Conservation (phyloP, 2,113 vertebrate species). For the Ursus arctos region DNA sequence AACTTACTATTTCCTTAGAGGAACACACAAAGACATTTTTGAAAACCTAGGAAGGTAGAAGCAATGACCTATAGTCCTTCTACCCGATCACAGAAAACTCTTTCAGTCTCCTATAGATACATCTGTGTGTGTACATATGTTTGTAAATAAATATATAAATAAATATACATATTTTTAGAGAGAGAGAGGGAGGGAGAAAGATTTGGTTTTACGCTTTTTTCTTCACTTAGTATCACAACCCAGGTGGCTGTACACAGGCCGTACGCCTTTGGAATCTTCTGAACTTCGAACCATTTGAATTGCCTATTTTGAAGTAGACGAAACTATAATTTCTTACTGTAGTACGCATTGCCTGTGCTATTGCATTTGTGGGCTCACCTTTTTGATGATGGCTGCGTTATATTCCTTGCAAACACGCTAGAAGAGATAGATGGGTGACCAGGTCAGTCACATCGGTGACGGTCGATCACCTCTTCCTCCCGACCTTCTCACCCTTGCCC, state of each 20-base stretch:
- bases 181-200: neutral
- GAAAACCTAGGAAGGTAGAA: neutral
- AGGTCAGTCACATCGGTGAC: neutral
- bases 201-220: neutral
- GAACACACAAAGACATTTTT: neutral
- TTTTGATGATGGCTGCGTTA: neutral
- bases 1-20: slow-evolving; percentile 5
- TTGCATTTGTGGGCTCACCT: neutral
- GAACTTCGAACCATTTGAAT: neutral
- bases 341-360: neutral
- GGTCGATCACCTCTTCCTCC: neutral
- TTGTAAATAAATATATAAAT: neutral
- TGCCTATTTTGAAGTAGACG: neutral
- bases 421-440: neutral
- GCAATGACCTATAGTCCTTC: neutral
- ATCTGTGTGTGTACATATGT: neutral
- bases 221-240: neutral
- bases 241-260: fast-evolving
- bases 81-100: neutral
- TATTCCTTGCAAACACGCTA: neutral
- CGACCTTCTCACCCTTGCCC: neutral
- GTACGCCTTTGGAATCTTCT: neutral
- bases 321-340: neutral
- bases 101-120: neutral
- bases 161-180: neutral